These are phyloP conservation scores for Hypsopygia costalis DNA, from an alignment of 2,888 invertebrate species.

Conservation along the genomic window DNA sequence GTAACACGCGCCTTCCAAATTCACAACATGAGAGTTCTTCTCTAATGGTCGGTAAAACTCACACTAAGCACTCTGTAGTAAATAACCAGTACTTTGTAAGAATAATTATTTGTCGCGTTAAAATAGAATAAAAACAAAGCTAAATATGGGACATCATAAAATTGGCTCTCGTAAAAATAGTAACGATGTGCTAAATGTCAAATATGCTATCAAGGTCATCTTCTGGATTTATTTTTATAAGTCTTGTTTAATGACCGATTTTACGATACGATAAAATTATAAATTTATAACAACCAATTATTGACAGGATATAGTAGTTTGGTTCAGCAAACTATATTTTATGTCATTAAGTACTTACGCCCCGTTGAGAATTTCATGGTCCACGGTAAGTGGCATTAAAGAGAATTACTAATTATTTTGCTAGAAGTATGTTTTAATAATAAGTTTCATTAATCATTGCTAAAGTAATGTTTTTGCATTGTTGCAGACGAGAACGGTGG, in stretches of 20 bases:
- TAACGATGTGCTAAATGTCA: conserved; percentile 27
- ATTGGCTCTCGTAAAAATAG: conserved; percentile 23
- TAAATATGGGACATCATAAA: conserved; percentile 17
- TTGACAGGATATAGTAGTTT: conserved; percentile 6
- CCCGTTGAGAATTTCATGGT: not conserved
- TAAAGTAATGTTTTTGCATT: too few species aligned
- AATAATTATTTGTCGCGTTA: conserved; percentile 17
- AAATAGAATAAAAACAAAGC: conserved; percentile 16
- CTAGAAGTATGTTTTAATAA: too few species aligned
- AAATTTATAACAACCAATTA: conserved; percentile 5
- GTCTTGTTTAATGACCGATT: conserved; percentile 11
- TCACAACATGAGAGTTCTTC: too few species aligned
- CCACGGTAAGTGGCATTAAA: too few species aligned
- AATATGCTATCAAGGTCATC: conserved; percentile 14
- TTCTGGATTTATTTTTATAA: conserved; percentile 20
- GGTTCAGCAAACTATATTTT: not conserved
- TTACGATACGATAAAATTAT: conserved; percentile 19
- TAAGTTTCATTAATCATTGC: too few species aligned
- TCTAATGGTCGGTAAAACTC: too few species aligned
- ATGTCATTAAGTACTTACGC: not conserved
- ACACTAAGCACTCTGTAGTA: conserved; percentile 13
- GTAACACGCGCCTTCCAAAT: too few species aligned
- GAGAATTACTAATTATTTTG: too few species aligned
- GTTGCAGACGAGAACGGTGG: too few species aligned
- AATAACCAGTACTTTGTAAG: conserved; percentile 18